Conservation (phyloP, 2,888 invertebrate species). For the Cerastoderma edule region DNA sequence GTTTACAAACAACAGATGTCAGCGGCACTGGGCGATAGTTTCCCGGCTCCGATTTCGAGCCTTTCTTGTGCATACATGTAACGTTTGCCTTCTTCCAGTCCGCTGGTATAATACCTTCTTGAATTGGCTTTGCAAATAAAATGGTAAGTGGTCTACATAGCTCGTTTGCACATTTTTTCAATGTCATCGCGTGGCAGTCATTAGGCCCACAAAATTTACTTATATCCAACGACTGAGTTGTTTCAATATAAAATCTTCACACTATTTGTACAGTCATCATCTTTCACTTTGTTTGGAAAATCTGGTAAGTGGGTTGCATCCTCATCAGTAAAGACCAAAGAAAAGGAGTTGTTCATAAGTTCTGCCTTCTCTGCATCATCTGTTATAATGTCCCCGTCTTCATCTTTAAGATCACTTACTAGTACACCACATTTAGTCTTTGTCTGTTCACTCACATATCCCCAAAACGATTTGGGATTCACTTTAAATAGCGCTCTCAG, state of each 20-base stretch:
- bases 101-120: constrained; percentile 18
- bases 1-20: constrained; percentile 13
- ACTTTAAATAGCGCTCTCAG: constrained; percentile 1
- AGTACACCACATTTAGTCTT: constrained; percentile 22
- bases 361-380: constrained; percentile 34
- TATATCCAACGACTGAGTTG: constrained; percentile 12
- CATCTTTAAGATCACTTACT: constrained; percentile 21
- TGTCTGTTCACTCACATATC: constrained; percentile 22
- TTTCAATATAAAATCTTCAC: constrained; percentile 26
- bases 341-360: constrained; percentile 24
- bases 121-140: constrained; percentile 13
- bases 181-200: constrained; percentile 22
- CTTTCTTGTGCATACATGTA: constrained; percentile 28
- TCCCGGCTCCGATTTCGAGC: constrained; percentile 11
- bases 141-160: constrained; percentile 3
- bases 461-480: constrained; percentile 31
- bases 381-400: constrained; percentile 18
- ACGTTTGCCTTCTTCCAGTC: constrained; percentile 28
- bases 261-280: not conserved
- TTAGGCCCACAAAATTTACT: constrained; percentile 27
- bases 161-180: constrained; percentile 27
- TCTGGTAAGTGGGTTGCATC: constrained; percentile 19
- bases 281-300: constrained; percentile 16
- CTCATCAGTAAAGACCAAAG: constrained; percentile 27
- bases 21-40: no score